Conservation (phyloP, 2,113 vertebrate genomes). For the Vombatus ursinus region DNA sequence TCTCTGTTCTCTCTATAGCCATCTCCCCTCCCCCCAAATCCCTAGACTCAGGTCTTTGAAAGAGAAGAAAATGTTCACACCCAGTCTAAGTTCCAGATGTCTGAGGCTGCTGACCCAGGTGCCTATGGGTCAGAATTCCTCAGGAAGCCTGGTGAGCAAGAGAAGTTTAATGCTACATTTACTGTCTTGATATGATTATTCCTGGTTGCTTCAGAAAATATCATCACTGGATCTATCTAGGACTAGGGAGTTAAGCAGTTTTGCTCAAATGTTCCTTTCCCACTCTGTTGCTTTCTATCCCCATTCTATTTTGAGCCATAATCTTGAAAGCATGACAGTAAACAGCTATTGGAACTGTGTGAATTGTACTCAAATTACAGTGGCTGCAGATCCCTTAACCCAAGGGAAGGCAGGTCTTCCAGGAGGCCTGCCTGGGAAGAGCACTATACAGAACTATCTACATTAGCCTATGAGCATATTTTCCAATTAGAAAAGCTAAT, state of each 20-base stretch:
- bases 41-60: not conserved
- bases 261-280: slow-evolving; percentile 52
- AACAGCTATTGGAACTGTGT: not conserved
- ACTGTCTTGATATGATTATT: not conserved
- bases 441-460: not conserved
- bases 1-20: not conserved
- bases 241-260: slow-evolving; percentile 50
- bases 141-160: not conserved
- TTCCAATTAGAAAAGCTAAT: slow-evolving; percentile 59
- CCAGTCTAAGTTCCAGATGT: not conserved
- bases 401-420: slow-evolving; percentile 13
- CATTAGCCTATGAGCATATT: slow-evolving; percentile 10
- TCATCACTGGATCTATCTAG: slow-evolving; percentile 49
- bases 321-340: slow-evolving; percentile 19
- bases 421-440: slow-evolving; percentile 36
- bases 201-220: not conserved
- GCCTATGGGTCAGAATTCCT: not conserved
- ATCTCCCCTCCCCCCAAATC: not conserved
- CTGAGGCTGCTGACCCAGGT: not conserved
- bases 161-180: not conserved
- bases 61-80: not conserved
- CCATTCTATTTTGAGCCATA: not conserved
- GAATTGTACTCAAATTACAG: slow-evolving; percentile 27
- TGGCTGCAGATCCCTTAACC: not conserved
- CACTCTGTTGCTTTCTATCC: slow-evolving; percentile 33